A percentile compares a stretch with the other conserved stretches of the same genome.
Conservation (phyloP, 2,113 vertebrate genomes). For the Maccullochella peelii region DNA sequence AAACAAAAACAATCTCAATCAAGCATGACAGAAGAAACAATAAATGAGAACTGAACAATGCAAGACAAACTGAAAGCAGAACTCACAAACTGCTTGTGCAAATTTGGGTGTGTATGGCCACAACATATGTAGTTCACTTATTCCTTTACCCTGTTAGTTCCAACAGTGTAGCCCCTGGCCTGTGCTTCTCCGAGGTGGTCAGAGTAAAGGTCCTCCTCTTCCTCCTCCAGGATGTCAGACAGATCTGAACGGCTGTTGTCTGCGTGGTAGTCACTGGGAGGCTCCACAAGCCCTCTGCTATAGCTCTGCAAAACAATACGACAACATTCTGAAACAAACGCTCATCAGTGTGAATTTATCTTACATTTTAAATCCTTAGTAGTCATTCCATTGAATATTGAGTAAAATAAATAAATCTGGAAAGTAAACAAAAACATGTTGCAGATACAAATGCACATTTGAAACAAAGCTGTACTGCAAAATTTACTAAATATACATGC, state of each 20-base stretch:
- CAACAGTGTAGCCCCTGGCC: constrained; percentile 68
- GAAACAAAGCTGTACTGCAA: neutral
- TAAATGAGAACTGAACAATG: constrained; percentile 12
- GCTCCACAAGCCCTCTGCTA: constrained; percentile 80
- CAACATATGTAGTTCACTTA: neutral
- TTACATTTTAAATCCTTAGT: neutral
- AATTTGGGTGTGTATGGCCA: neutral
- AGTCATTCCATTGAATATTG: neutral
- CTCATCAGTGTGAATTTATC: neutral
- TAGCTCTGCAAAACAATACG: constrained; percentile 68
- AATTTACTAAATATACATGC: neutral
- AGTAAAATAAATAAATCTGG: neutral
- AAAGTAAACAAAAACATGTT: neutral
- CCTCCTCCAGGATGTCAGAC: constrained; percentile 97
- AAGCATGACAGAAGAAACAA: constrained; percentile 36
- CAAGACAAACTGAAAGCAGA: constrained; percentile 28
- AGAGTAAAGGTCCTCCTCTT: constrained; percentile 92
- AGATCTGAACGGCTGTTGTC: constrained; percentile 94
- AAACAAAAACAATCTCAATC: constrained; percentile 57
- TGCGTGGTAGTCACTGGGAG: constrained; percentile 82
- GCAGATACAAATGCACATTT: neutral
- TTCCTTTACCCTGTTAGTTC: constrained; percentile 87
- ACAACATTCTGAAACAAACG: neutral
- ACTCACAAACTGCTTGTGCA: constrained; percentile 4
- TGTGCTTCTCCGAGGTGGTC: constrained; percentile 76